Base-by-base conservation (phyloP, 2,797 vertebrate genomes). In the Phyllotis vaccarum region DNA sequence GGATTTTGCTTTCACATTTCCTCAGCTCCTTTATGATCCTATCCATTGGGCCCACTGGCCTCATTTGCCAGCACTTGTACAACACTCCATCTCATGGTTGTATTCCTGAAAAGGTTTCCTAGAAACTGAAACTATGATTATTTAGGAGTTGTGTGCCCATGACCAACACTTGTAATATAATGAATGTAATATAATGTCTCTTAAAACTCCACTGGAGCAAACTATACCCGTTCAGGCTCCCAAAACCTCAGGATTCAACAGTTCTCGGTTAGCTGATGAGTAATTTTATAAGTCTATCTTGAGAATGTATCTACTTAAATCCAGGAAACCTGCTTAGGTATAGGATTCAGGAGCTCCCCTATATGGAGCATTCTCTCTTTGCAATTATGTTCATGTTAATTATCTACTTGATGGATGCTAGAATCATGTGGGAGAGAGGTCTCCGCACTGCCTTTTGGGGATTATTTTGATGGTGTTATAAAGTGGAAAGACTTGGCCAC, bases 1-100 rank as follows among this genome's bases (percentile, higher is more conserved):
- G 62, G 54, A 86, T 89, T 90, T 82, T 95, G 80, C 66, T 62
- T 95, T 94, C 19, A 34, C 81, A 80, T 70, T 88, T 92, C 58
- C 68, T 89, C 46, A 92, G 13, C 17, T 82, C 7, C 43, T 12
- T 86, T 87, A 94, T 86, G 72, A 93, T 40, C 12, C 6, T 31
- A 68, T 94, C 72, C 79, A 29, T 6, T 74, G 5, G 68, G 58
- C 80, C 79, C n/a, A 64, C 85, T 92, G 85, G 49, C 49, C 54
- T 89, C 31, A 34, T 88, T 90, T 92, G 1, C 83, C 78, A 14
- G 34, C 27, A 80, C 17, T 85, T 86, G 6, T 92, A 46, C 60
- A 54, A n/a, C n/a, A 3, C 29, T 22, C 43, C 0, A 17, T 16
- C 29, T 66, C 24, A 37, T 22, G 78, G 21, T 13, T 86, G 5